These are phyloP conservation scores for Eriosoma lanigerum DNA, from an alignment of 1,140 invertebrate species.

Conservation along the genomic window DNA sequence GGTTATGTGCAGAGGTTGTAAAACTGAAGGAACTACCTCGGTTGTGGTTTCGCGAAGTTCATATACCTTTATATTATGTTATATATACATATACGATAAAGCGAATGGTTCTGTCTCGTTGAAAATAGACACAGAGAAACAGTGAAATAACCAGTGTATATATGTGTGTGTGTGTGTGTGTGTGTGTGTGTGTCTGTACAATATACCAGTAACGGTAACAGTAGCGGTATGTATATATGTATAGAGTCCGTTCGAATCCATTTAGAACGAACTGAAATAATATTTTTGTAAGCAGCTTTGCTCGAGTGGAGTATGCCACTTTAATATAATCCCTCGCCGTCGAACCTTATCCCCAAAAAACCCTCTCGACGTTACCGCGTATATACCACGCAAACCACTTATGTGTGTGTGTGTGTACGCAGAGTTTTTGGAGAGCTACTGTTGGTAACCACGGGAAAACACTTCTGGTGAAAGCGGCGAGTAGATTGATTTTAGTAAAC, in stretches of 20 bases:
- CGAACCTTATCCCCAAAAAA: slow-evolving; percentile 8
- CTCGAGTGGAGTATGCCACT: slow-evolving; percentile 38
- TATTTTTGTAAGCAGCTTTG: slow-evolving; percentile 49
- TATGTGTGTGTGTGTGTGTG: background rate
- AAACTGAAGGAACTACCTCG: background rate
- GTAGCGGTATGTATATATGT: too few relatives aligned
- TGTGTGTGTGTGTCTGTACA: background rate
- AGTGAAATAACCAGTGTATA: slow-evolving; percentile 10
- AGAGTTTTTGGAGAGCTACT: slow-evolving; percentile 1
- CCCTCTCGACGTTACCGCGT: slow-evolving; percentile 5
- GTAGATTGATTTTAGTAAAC: slow-evolving; percentile 52
- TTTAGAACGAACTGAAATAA: slow-evolving; percentile 46
- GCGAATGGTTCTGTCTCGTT: background rate
- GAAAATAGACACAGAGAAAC: background rate
- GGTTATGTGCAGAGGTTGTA: background rate
- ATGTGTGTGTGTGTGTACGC: background rate
- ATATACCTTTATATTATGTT: too few relatives aligned
- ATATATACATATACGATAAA: background rate
- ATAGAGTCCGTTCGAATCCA: slow-evolving; percentile 34
- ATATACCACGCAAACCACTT: background rate
- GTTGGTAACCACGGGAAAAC: slow-evolving; percentile 19
- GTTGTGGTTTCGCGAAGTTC: background rate
- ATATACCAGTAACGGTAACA: background rate
- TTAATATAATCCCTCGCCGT: slow-evolving; percentile 48
- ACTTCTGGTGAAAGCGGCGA: slow-evolving; percentile 12